Base-by-base conservation (phyloP, 2,113 vertebrate genomes). In the Stigmatopora argus region DNA sequence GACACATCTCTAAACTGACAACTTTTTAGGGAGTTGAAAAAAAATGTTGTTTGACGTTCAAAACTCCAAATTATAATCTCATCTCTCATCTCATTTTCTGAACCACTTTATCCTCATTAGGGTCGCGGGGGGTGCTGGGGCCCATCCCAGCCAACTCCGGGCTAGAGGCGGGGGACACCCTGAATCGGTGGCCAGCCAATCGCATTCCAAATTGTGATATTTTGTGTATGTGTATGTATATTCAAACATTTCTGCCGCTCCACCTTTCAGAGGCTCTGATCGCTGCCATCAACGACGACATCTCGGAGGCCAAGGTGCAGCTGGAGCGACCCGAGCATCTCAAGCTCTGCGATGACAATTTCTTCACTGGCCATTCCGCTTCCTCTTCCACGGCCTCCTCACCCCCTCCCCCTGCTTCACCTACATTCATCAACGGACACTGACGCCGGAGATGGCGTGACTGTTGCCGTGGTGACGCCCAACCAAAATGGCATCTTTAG, bases 241-340 rank as follows among this genome's bases (percentile, higher is more conserved):
- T 10, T 10, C 9, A 4, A 41, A 41, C 38, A 41, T 41, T 41
- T 41, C 38, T 41, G 38, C 7, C 38, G 7, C 6, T 53, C 4
- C 4, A 5, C n/a, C 51, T 21, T 53, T 52, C 90, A 99, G 97
- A 96, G 76, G 92, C 92, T 0, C 92, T 99, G 15, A 96, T 98
- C 85, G 83, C 86, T 0, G 95, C 94, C 38, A 98, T 98, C 87
- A 93, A 92, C 58, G 86, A 72, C 44, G 96, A 99, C 82, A 96
- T 97, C n/a, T 93, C 95, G 69, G 93, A 95, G 83, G 94, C 94
- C 45, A 93, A 94, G 75, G 84, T 77, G 56, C 89, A 84, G 48
- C 90, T 98, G 57, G 95, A 98, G 74, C 88, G 92, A 53, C 94
- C 95, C 56, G 95, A 97, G 78, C 90, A 94, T 74, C 82, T 89